These are phyloP conservation scores for Oreonectes daqikongensis DNA, from an alignment of 2,797 vertebrate species.

Conservation along the genomic window DNA sequence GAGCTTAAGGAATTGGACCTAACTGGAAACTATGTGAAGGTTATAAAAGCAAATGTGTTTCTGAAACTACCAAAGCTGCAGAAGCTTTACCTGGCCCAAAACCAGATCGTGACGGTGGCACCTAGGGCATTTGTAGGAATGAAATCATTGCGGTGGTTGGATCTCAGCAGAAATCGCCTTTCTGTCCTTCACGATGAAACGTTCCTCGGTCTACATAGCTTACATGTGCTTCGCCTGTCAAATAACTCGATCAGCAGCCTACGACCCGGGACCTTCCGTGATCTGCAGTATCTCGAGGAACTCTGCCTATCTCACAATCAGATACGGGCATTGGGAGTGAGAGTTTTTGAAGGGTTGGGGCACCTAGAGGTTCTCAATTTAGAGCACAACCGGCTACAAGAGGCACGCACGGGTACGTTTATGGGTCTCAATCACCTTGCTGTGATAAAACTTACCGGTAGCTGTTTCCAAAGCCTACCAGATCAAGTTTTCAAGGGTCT, in stretches of 20 bases:
- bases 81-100: constrained; percentile 92
- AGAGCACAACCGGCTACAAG: constrained; percentile 90
- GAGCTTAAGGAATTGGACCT: constrained; percentile 94
- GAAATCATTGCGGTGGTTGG: constrained; percentile 93
- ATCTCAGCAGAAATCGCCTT: constrained; percentile 91
- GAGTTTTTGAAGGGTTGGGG: constrained; percentile 87
- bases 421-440: constrained; percentile 85
- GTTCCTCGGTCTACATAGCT: constrained; percentile 84
- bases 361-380: constrained; percentile 90
- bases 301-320: constrained; percentile 88
- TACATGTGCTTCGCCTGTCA: constrained; percentile 90
- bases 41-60: constrained; percentile 90
- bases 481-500: constrained; percentile 87
- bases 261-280: constrained; percentile 86
- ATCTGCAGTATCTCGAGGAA: constrained; percentile 93
- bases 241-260: constrained; percentile 86
- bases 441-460: constrained; percentile 90
- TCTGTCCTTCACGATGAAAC: constrained; percentile 85
- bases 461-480: constrained; percentile 84
- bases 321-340: constrained; percentile 80
- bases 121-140: constrained; percentile 89
- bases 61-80: constrained; percentile 87
- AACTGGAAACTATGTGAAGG: constrained; percentile 85
- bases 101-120: constrained; percentile 85
- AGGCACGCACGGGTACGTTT: constrained; percentile 82